phyloP scores from a whole-genome alignment of 2,888 invertebrate species.

The Ferrisia virgata region DNA sequence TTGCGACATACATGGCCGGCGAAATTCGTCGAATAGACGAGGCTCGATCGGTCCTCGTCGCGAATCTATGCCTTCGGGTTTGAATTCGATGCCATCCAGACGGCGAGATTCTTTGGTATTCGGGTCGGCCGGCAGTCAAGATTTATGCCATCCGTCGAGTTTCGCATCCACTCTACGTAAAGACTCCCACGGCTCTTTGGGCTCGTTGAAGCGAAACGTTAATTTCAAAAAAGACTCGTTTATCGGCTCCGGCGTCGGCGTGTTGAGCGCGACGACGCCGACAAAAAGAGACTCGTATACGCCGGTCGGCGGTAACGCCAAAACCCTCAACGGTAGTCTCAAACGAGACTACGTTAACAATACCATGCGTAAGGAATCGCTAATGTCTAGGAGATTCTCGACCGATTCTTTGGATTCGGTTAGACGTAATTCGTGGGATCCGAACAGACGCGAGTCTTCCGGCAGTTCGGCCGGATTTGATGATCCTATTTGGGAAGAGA shows the following conservation, averaged over 20 bases:
- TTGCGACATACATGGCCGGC: slow-evolving; percentile 70
- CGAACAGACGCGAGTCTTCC: slow-evolving; percentile 63
- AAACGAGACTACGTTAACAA: slow-evolving; percentile 53
- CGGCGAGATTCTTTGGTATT: slow-evolving; percentile 58
- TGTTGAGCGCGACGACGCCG: not conserved
- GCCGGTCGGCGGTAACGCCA: not conserved
- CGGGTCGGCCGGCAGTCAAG: slow-evolving; percentile 47
- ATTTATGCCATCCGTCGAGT: slow-evolving; percentile 60
- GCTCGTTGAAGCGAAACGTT: slow-evolving; percentile 49
- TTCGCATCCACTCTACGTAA: slow-evolving; percentile 67
- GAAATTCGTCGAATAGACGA: slow-evolving; percentile 60
- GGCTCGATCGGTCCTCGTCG: slow-evolving; percentile 48
- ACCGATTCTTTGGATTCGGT: slow-evolving; percentile 68
- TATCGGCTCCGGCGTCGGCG: too few relatives aligned
- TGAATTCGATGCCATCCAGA: slow-evolving; percentile 49
- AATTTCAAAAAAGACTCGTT: slow-evolving; percentile 42
- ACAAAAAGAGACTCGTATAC: slow-evolving; percentile 1
- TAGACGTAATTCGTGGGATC: slow-evolving; percentile 69
- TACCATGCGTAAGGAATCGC: slow-evolving; percentile 54
- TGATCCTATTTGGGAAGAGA: slow-evolving; percentile 62
- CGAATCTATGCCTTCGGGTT: slow-evolving; percentile 50
- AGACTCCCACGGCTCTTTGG: slow-evolving; percentile 56
- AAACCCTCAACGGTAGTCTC: slow-evolving; percentile 21
- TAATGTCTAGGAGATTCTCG: slow-evolving; percentile 57
- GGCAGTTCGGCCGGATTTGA: slow-evolving; percentile 61